phyloP scores from a whole-genome alignment of 2,888 invertebrate species.

The Acleris laterana region DNA sequence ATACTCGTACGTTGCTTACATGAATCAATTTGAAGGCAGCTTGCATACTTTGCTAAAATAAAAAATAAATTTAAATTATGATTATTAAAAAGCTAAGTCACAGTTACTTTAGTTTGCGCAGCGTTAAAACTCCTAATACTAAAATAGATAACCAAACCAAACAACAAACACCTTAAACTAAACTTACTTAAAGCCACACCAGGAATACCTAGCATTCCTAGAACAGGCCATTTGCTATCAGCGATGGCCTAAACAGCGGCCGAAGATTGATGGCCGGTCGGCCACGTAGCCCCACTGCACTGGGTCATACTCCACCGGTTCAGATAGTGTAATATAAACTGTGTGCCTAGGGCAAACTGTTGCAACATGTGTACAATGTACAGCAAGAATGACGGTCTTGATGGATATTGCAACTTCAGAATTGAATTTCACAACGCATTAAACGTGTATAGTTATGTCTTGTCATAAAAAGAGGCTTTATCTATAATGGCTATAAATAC shows the following conservation, averaged over 20 bases:
- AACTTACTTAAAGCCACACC: slow-evolving; percentile 15
- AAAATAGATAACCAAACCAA: not conserved
- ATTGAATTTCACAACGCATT: no score
- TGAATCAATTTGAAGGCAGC: no score
- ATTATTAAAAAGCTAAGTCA: no score
- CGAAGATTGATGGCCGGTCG: slow-evolving; percentile 51
- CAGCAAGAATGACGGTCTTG: not conserved
- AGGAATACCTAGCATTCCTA: slow-evolving; percentile 34
- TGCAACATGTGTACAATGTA: not conserved
- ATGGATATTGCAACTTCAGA: no score
- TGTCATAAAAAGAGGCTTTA: no score
- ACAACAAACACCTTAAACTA: not conserved
- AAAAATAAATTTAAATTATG: no score
- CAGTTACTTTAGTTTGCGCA: no score
- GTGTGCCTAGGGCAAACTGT: not conserved
- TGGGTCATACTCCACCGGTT: not conserved
- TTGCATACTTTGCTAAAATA: no score
- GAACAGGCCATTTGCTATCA: slow-evolving; percentile 42
- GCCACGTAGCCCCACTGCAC: slow-evolving; percentile 46
- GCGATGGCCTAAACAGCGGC: slow-evolving; percentile 40
- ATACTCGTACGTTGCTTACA: no score
- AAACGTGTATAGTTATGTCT: no score
- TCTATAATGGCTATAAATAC: no score
- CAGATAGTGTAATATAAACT: not conserved
- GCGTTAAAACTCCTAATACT: no score